Conservation (phyloP, 2,888 invertebrate genomes). For the Drosophila pegasa region DNA sequence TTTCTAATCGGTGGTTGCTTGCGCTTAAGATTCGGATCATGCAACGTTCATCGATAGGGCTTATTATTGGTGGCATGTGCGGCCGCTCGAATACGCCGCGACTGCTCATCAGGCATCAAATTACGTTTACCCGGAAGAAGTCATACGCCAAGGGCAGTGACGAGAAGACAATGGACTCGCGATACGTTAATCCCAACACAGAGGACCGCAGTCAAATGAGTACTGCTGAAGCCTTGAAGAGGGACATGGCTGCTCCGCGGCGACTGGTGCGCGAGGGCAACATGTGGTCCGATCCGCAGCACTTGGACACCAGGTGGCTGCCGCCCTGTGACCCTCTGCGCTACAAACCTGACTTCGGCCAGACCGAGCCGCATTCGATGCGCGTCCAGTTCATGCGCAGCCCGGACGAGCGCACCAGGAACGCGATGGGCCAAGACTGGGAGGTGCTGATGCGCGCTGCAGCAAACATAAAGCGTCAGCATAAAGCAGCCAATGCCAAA, state of each 20-base stretch:
- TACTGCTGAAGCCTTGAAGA: background rate
- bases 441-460: slow-evolving; percentile 24
- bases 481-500: background rate
- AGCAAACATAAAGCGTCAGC: slow-evolving; percentile 4
- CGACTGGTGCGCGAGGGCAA: slow-evolving; percentile 49
- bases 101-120: background rate
- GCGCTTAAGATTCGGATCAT: slow-evolving; percentile 26
- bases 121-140: slow-evolving; percentile 1
- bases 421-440: slow-evolving; percentile 46
- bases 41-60: slow-evolving; percentile 37
- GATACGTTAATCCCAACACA: background rate
- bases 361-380: slow-evolving; percentile 46
- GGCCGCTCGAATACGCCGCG: background rate
- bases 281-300: slow-evolving; percentile 42
- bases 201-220: background rate
- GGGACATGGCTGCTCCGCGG: background rate
- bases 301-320: slow-evolving; percentile 49
- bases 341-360: slow-evolving; percentile 54
- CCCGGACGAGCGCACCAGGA: slow-evolving; percentile 53
- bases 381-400: slow-evolving; percentile 59
- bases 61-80: slow-evolving; percentile 22
- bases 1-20: too few species aligned
- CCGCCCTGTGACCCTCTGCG: slow-evolving; percentile 31
- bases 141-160: too few species aligned
- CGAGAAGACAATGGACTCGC: background rate